phyloP scores from a whole-genome alignment of 30 jellyfish, hydroid and myxozoan genomes.

The Aurelia sp. region DNA sequence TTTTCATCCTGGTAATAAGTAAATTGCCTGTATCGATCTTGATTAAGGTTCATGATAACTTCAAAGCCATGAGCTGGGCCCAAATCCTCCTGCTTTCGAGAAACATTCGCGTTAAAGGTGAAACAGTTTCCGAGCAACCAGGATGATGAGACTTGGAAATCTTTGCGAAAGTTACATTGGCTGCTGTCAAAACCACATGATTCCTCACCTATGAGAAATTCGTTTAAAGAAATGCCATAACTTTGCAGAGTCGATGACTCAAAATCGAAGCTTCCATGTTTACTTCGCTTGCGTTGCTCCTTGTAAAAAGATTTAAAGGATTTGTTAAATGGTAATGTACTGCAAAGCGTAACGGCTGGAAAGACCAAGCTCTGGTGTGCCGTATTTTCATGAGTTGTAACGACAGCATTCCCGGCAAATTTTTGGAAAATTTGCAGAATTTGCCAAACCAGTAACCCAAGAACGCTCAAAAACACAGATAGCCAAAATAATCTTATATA shows the following conservation, averaged over 20 bases:
- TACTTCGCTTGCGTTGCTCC: no score
- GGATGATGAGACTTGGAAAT: neutral
- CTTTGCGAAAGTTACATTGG: neutral
- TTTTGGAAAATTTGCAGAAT: neutral
- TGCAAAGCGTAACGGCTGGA: constrained; percentile 4
- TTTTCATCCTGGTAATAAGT: no score
- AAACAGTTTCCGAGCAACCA: neutral
- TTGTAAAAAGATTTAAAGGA: no score
- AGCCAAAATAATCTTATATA: neutral
- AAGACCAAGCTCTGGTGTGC: neutral
- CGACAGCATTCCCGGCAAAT: neutral
- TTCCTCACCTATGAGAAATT: neutral
- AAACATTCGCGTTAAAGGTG: neutral
- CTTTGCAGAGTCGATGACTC: neutral
- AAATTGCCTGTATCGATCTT: neutral
- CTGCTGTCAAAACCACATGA: neutral
- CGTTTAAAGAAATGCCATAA: neutral
- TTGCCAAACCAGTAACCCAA: neutral
- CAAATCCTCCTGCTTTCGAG: neutral
- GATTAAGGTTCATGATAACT: neutral
- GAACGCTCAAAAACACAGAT: neutral
- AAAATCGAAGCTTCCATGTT: no score
- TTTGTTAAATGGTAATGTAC: neutral
- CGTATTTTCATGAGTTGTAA: neutral
- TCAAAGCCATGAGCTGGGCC: neutral